phyloP scores from a whole-genome alignment of 2,797 vertebrate species.

The Champsocephalus esox region DNA sequence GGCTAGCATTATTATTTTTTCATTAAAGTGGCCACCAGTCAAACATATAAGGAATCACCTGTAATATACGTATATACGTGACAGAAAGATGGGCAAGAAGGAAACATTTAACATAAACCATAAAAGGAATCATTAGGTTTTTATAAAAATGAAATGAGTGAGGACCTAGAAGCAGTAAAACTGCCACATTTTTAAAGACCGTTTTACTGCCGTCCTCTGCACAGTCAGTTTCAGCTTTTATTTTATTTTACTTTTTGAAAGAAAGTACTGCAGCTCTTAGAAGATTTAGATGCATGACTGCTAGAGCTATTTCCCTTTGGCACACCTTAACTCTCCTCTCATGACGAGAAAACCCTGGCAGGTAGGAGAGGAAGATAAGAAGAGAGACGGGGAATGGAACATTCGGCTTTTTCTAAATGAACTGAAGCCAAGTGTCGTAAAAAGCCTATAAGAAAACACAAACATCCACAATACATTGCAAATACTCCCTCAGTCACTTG shows the following conservation, averaged over 20 bases:
- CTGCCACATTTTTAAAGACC: conserved; percentile 9
- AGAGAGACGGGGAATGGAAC: conserved; percentile 47
- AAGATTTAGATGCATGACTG: conserved; percentile 55
- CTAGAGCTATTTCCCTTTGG: conserved; percentile 75
- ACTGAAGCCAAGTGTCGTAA: conserved; percentile 42
- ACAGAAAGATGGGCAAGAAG: neutral
- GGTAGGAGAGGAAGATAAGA: conserved; percentile 55
- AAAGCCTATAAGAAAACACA: conserved; percentile 26
- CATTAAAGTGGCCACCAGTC: neutral
- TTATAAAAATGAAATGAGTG: neutral
- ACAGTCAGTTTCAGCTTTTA: conserved; percentile 18
- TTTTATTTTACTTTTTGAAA: too few relatives aligned
- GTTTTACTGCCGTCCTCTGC: conserved; percentile 14
- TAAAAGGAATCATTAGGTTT: neutral
- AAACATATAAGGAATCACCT: neutral
- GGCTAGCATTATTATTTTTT: neutral
- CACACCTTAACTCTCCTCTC: conserved; percentile 49
- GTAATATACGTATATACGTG: neutral
- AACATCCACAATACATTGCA: conserved; percentile 29
- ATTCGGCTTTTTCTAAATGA: conserved; percentile 38
- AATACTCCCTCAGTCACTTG: conserved; percentile 18
- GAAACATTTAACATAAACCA: neutral
- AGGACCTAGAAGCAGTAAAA: conserved; percentile 3
- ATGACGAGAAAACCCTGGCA: conserved; percentile 62
- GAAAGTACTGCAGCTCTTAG: conserved; percentile 28